A percentile compares a stretch with the other conserved stretches of the same genome.
These are phyloP conservation scores for Aplodontia rufa DNA, from an alignment of 2,113 vertebrate genomes.

Conservation along the genomic window DNA sequence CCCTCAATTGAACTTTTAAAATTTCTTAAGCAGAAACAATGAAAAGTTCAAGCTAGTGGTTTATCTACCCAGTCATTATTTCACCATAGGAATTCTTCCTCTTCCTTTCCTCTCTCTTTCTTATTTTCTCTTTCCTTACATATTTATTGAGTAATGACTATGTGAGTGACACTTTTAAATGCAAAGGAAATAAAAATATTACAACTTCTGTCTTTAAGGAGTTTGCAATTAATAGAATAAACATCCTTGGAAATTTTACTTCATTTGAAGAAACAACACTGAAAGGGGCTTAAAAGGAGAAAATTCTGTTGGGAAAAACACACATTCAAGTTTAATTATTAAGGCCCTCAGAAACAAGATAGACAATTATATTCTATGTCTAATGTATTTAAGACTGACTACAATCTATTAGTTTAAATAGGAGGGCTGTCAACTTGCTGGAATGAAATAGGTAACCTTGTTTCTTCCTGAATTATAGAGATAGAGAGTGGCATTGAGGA, in stretches of 20 bases:
- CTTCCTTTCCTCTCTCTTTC: not conserved
- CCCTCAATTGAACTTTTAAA: not conserved
- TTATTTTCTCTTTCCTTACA: not conserved
- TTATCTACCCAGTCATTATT: not conserved
- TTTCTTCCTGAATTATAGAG: slow-evolving; percentile 26
- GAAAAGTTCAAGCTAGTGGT: not conserved
- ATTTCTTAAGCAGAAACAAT: slow-evolving; percentile 1
- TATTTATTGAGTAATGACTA: not conserved
- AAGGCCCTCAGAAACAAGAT: slow-evolving; percentile 28
- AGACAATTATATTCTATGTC: slow-evolving; percentile 10
- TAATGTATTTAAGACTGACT: not conserved
- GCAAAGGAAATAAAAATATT: not conserved
- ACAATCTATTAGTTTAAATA: slow-evolving; percentile 19
- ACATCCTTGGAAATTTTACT: slow-evolving; percentile 35
- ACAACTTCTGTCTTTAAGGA: not conserved
- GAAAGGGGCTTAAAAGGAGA: slow-evolving; percentile 28
- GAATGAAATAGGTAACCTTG: slow-evolving; percentile 23
- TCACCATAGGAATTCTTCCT: not conserved
- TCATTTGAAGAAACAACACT: slow-evolving; percentile 32
- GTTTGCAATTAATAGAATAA: slow-evolving; percentile 2
- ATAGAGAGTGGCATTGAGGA: not conserved
- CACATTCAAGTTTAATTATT: slow-evolving; percentile 52
- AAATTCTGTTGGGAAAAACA: slow-evolving; percentile 12
- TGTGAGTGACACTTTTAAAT: not conserved
- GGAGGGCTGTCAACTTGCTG: not conserved